Percentiles rank a stretch among this genome's conserved stretches.
These are phyloP conservation scores for Galerucella pusilla DNA, from an alignment of 2,888 invertebrate species.

Conservation along the genomic window DNA sequence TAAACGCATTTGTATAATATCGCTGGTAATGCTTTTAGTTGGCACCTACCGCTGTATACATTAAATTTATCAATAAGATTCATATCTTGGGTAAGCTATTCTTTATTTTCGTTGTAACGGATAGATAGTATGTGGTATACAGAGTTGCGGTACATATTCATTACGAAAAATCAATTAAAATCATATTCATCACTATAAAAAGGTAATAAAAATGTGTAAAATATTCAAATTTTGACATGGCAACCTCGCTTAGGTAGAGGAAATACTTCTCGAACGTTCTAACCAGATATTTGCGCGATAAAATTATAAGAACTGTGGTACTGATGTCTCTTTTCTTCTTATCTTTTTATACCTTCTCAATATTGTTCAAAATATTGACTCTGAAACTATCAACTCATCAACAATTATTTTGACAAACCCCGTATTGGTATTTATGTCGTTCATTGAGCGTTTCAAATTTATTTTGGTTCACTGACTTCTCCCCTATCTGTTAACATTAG, in stretches of 20 bases:
- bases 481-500: neutral
- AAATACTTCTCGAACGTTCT: too few species aligned
- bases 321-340: too few species aligned
- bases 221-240: too few species aligned
- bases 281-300: too few species aligned
- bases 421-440: neutral
- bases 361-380: too few species aligned
- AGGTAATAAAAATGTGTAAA: too few species aligned
- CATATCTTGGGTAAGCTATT: neutral
- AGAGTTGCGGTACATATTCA: neutral
- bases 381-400: too few species aligned
- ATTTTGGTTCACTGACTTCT: conserved; percentile 3
- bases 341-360: too few species aligned
- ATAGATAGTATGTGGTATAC: neutral
- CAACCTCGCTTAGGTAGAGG: too few species aligned
- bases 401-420: neutral
- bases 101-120: neutral
- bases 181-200: neutral
- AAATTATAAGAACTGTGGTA: too few species aligned
- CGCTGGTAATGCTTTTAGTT: conserved; percentile 1
- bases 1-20: conserved; percentile 2
- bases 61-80: conserved; percentile 4
- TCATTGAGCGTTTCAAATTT: neutral
- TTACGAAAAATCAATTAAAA: neutral
- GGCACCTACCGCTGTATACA: neutral